These are phyloP conservation scores for Miniopterus natalensis DNA, from an alignment of 2,113 vertebrate species.

Conservation along the genomic window DNA sequence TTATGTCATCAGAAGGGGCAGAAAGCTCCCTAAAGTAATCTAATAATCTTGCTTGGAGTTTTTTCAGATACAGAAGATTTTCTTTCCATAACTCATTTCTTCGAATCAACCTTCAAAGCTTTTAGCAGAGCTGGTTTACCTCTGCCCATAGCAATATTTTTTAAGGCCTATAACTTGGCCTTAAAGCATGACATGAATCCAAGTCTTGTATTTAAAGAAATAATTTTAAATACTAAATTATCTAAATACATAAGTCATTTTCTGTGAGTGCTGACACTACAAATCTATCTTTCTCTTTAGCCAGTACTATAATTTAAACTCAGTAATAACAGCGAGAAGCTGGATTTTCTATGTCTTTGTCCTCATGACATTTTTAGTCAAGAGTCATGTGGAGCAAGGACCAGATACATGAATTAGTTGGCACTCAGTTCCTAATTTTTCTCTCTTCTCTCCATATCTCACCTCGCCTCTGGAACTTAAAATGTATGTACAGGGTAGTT, in stretches of 20 bases:
- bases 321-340: neutral
- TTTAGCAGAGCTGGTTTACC: conserved; percentile 12
- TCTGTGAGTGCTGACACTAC: neutral
- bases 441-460: conserved; percentile 28
- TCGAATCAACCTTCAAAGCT: conserved; percentile 42
- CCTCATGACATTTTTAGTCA: conserved; percentile 41
- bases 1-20: neutral
- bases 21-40: conserved; percentile 5
- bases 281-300: neutral
- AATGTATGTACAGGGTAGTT: conserved; percentile 24
- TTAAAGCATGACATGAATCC: conserved; percentile 1
- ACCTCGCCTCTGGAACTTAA: conserved; percentile 37
- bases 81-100: conserved; percentile 40
- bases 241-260: conserved; percentile 34
- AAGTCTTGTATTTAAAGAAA: neutral
- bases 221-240: conserved; percentile 30
- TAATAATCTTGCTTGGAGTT: neutral
- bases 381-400: neutral
- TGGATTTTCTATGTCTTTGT: neutral
- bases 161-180: neutral
- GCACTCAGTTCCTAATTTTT: conserved; percentile 29
- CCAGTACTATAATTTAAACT: conserved; percentile 33
- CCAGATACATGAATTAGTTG: neutral
- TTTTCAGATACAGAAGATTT: neutral
- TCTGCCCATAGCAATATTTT: neutral